These are phyloP conservation scores for Anguilla marmorata DNA, from an alignment of 2,797 vertebrate genomes.

Conservation along the genomic window DNA sequence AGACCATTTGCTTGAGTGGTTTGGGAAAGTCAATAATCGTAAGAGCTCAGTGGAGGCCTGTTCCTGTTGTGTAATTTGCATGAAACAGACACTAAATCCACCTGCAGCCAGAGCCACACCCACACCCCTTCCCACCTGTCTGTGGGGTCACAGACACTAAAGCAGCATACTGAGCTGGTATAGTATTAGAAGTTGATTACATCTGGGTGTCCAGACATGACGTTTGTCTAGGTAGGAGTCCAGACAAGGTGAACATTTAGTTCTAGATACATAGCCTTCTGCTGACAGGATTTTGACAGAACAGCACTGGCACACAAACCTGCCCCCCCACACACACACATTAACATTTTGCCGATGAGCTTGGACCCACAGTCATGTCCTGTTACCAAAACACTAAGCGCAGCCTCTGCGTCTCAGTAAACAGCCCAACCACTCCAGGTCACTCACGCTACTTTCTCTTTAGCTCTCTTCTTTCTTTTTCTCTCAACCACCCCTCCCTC, in stretches of 20 bases:
- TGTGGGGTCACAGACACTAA: neutral
- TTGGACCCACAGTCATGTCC: conserved; percentile 20
- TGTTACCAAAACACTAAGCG: conserved; percentile 38
- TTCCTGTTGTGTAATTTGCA: neutral
- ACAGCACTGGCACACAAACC: neutral
- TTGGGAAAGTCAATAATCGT: neutral
- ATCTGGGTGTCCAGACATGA: neutral
- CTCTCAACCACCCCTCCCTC: neutral
- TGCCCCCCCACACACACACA: neutral
- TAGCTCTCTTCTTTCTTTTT: neutral
- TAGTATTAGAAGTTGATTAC: neutral
- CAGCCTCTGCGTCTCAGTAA: conserved; percentile 17
- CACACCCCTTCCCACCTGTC: neutral
- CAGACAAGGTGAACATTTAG: neutral
- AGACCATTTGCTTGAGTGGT: conserved; percentile 8
- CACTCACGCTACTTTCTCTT: neutral
- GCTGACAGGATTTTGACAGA: neutral
- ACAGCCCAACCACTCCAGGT: neutral
- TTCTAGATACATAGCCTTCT: neutral
- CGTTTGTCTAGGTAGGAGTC: neutral
- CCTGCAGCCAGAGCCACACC: neutral
- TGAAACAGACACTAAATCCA: neutral
- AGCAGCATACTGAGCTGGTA: neutral
- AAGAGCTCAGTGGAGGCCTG: neutral
- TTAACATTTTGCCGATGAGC: conserved; percentile 22